Evolutionary conservation across 2,888 invertebrate genomes (phyloP).

Genomic region (Mythimna albipuncta): DNA sequence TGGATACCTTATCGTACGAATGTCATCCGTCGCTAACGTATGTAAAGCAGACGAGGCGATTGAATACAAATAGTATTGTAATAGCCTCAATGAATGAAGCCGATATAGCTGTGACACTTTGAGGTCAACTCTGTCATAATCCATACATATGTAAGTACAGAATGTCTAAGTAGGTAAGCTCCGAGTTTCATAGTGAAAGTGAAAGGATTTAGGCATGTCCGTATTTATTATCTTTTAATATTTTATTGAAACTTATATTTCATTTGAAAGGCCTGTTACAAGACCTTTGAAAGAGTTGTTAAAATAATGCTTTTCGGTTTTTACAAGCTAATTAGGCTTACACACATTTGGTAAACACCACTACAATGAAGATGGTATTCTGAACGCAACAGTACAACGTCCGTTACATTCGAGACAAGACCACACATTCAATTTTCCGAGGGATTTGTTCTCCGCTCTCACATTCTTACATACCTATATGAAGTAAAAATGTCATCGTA

Average conservation of each 20-base stretch:
- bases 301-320: not conserved
- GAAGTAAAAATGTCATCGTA: slow-evolving; percentile 26
- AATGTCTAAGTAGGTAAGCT: slow-evolving; percentile 1
- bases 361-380: not conserved
- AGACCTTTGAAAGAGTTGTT: not conserved
- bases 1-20: not conserved
- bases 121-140: slow-evolving; percentile 33
- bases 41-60: slow-evolving; percentile 16
- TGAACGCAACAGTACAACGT: not conserved
- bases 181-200: slow-evolving; percentile 16
- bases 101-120: slow-evolving; percentile 17
- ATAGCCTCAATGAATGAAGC: slow-evolving; percentile 17
- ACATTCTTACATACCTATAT: slow-evolving; percentile 32
- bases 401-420: slow-evolving; percentile 1
- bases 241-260: not conserved
- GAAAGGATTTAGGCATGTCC: slow-evolving; percentile 3
- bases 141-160: slow-evolving; percentile 8
- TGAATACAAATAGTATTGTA: slow-evolving; percentile 27
- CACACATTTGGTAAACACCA: not conserved
- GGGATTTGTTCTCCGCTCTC: slow-evolving; percentile 28
- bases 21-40: slow-evolving; percentile 5
- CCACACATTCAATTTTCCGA: slow-evolving; percentile 11
- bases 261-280: not conserved
- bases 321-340: not conserved
- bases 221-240: not conserved